Evolutionary conservation across 1,140 invertebrate species (phyloP), one percentile per base, ranked within the genome.

Genomic region (Heliothis virescens): DNA sequence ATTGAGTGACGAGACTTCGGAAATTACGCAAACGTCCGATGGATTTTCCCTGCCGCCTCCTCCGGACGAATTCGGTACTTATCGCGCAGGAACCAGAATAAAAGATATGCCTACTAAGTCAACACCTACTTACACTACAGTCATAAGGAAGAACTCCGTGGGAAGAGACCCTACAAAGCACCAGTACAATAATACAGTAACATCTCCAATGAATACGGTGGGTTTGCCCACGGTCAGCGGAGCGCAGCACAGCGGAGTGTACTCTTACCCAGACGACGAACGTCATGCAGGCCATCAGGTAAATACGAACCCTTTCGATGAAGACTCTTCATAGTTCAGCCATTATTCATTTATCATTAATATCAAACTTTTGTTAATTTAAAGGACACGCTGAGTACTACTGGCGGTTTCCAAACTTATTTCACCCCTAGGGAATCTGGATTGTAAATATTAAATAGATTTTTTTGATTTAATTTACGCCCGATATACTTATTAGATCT

Each of bases 41-140:
- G 91, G 92, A 5, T 93, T 94, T 72, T 94, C 93, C 0, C 63
- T 94, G 34, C 93, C 93, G 10, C 93, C 93, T 12, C 93, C 93
- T 15, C 93, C 93, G 0, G 93, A 94, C 86, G 92, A 94, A 63
- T 94, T 92, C 79, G 88, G 89, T 3, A 89, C 91, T 1, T 94
- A 93, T 53, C 81, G 93, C 11, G 90, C 91, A 9, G 92, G 87
- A 2, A 87, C 89, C 1, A 88, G 87, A 65, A 94, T 93, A 12
- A 90, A 86, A 59, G 93, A 94, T 60, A 84, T 93, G 67, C 92
- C 92, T 0, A 81, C 67, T 0, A 93, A 92, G 82, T 67, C 90
- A 0, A 86, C 87, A 16, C 91, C 91, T 1, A 89, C 88, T 5
- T 94, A 93, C 79, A 89, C 89, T 0, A 89, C 90, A n/a, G 84